A percentile compares a stretch with the other conserved stretches of the same genome.
These are phyloP conservation scores for Leucania comma DNA, from an alignment of 2,888 invertebrate species.

Conservation along the genomic window DNA sequence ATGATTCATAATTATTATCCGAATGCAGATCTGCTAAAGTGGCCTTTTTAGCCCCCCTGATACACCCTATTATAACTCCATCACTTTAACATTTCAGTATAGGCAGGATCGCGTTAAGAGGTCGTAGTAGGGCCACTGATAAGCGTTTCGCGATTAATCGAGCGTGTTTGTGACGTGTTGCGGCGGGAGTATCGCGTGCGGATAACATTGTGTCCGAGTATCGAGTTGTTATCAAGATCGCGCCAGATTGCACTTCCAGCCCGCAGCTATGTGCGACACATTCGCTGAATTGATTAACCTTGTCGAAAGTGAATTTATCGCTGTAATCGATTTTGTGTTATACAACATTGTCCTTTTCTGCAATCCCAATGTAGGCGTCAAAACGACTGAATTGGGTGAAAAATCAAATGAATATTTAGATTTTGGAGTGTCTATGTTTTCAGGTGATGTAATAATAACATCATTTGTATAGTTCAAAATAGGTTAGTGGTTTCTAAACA, in stretches of 20 bases:
- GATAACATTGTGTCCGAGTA: conserved; percentile 62
- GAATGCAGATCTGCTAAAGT: too few relatives aligned
- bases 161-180: conserved; percentile 69
- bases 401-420: neutral
- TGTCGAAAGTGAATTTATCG: conserved; percentile 44
- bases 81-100: too few relatives aligned
- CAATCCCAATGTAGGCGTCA: neutral
- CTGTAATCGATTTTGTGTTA: conserved; percentile 43
- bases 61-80: too few relatives aligned
- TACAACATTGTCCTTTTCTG: conserved; percentile 3
- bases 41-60: too few relatives aligned
- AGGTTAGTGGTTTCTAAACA: neutral
- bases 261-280: conserved; percentile 43
- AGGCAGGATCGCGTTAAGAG: too few relatives aligned
- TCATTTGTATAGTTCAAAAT: neutral
- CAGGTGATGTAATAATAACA: neutral
- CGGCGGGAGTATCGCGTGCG: conserved; percentile 67
- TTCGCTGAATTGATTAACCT: conserved; percentile 53
- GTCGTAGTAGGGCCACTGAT: conserved; percentile 28
- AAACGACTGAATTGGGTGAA: neutral
- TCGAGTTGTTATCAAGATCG: conserved; percentile 53
- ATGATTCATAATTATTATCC: too few relatives aligned
- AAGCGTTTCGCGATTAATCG: conserved; percentile 70
- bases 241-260: conserved; percentile 49
- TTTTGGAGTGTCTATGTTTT: neutral